These are phyloP conservation scores for Phortica okadai DNA, from an alignment of 2,888 invertebrate genomes.

Conservation along the genomic window DNA sequence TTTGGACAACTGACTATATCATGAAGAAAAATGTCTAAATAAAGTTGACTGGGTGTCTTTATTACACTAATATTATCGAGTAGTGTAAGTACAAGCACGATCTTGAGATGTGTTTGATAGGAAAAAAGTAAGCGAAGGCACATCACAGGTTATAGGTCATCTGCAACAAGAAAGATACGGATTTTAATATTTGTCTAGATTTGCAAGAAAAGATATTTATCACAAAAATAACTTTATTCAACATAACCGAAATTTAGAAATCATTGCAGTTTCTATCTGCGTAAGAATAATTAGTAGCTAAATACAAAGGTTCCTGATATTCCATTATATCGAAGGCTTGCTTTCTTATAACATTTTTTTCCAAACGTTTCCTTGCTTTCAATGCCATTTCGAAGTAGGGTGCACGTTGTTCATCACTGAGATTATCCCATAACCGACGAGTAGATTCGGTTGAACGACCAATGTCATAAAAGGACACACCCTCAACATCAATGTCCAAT, in stretches of 20 bases:
- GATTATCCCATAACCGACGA: neutral
- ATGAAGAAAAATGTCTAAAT: constrained; percentile 41
- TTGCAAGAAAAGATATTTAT: too few relatives aligned
- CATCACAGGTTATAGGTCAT: constrained; percentile 40
- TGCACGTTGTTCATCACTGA: neutral
- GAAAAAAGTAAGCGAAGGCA: constrained; percentile 36
- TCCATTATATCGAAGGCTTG: neutral
- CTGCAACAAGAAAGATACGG: constrained; percentile 15
- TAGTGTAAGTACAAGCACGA: constrained; percentile 44
- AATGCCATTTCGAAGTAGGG: constrained; percentile 7
- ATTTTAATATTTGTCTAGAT: too few relatives aligned
- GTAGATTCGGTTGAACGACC: constrained; percentile 3
- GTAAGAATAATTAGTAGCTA: too few relatives aligned
- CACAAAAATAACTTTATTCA: too few relatives aligned
- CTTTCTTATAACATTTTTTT: neutral
- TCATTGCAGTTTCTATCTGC: too few relatives aligned
- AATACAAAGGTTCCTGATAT: neutral
- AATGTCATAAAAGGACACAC: constrained; percentile 1
- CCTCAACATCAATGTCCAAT: neutral
- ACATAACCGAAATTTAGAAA: too few relatives aligned
- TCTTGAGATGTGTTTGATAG: constrained; percentile 37
- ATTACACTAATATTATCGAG: constrained; percentile 40
- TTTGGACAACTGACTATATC: constrained; percentile 47
- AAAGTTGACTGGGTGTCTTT: constrained; percentile 35
- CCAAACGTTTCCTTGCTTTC: neutral